Evolutionary conservation across 2,113 vertebrate species (phyloP).

Genomic region (Esox niger): DNA sequence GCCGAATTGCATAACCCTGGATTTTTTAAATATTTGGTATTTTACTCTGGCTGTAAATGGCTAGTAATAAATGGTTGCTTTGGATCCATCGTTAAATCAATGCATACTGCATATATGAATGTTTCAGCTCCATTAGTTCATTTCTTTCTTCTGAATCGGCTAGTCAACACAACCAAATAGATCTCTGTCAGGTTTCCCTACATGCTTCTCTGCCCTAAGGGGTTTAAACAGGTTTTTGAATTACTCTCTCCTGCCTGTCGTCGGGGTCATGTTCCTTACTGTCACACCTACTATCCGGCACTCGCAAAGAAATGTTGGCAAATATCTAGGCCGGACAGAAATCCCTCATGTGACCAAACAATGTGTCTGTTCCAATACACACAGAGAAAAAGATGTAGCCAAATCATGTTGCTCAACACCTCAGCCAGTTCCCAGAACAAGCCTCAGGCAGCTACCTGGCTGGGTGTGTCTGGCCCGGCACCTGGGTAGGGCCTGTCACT

Average conservation of each 20-base stretch:
- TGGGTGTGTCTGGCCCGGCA: constrained; percentile 59
- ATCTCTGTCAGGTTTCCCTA: not conserved
- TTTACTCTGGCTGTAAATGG: not conserved
- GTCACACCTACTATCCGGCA: no score
- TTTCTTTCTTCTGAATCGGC: not conserved
- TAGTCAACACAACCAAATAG: not conserved
- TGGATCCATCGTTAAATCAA: not conserved
- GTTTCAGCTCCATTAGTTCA: not conserved
- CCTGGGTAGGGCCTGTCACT: constrained; percentile 28
- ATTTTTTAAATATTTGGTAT: not conserved
- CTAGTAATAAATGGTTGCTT: not conserved
- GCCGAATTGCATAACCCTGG: not conserved
- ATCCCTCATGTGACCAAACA: no score
- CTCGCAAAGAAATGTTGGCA: no score
- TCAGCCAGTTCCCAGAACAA: not conserved
- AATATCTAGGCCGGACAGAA: no score
- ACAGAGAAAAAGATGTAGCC: no score
- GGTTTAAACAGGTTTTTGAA: no score
- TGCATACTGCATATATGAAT: not conserved
- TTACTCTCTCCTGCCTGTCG: no score
- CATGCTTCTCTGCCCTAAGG: no score
- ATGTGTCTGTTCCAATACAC: no score
- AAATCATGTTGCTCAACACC: not conserved
- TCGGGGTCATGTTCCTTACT: no score
- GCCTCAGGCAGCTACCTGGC: constrained; percentile 7